These are phyloP conservation scores for Diploptera punctata DNA, from an alignment of 2,888 invertebrate genomes.

Conservation along the genomic window DNA sequence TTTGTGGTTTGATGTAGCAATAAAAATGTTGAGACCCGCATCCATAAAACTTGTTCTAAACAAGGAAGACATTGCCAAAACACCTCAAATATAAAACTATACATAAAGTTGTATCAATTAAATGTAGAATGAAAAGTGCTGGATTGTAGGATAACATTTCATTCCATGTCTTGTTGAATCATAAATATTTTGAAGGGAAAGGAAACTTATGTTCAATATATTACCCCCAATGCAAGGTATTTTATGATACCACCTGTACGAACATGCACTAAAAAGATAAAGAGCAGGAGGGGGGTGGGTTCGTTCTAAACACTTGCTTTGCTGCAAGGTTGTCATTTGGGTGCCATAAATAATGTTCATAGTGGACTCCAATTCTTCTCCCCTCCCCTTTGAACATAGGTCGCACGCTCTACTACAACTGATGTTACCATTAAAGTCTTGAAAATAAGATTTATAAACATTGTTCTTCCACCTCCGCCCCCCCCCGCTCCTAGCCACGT, in stretches of 20 bases:
- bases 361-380: background rate
- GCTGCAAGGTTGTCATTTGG: conserved; percentile 38
- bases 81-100: too few species aligned
- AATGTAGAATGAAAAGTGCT: too few species aligned
- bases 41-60: background rate
- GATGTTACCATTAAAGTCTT: conserved; percentile 24
- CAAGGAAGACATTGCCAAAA: too few species aligned
- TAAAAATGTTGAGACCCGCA: background rate
- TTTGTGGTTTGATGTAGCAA: background rate
- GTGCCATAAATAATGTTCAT: conserved; percentile 37
- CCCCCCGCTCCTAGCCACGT: background rate
- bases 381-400: background rate
- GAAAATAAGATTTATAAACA: conserved; percentile 34
- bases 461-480: conserved; percentile 13
- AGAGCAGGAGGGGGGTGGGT: conserved; percentile 1
- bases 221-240: conserved; percentile 15
- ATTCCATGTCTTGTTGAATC: too few species aligned
- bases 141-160: too few species aligned
- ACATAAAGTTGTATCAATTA: too few species aligned
- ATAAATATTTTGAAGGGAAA: too few species aligned
- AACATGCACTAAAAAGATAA: conserved; percentile 14
- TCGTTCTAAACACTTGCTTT: conserved; percentile 24
- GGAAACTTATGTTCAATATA: too few species aligned
- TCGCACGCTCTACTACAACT: background rate
- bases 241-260: conserved; percentile 24